A percentile compares a stretch with the other conserved stretches of the same genome.
phyloP scores from a whole-genome alignment of 2,113 vertebrate genomes.

The Mohoua ochrocephala region DNA sequence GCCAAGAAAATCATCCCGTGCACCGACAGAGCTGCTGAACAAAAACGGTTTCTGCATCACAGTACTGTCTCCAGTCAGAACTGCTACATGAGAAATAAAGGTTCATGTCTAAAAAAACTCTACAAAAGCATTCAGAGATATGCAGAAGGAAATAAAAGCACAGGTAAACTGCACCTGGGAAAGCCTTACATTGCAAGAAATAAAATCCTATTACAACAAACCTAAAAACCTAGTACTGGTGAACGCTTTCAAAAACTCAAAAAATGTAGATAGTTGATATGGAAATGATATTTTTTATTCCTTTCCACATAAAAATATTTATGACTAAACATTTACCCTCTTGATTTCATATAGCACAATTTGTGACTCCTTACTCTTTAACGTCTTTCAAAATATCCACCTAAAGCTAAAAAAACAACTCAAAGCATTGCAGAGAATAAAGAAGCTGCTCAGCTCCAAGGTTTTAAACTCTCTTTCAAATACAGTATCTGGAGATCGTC shows the following conservation, averaged over 20 bases:
- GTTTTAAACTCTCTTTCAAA: not conserved
- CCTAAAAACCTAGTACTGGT: not conserved
- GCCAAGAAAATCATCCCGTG: not conserved
- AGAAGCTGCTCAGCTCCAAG: not conserved
- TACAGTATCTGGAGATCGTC: not conserved
- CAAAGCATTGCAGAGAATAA: not conserved
- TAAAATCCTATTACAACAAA: not conserved
- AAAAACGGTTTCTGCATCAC: not conserved
- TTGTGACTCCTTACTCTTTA: not conserved
- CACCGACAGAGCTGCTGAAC: not conserved
- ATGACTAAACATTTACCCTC: not conserved
- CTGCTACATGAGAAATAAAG: not conserved
- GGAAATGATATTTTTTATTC: not conserved
- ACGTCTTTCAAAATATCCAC: not conserved
- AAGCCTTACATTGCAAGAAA: not conserved
- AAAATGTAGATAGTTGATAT: not conserved
- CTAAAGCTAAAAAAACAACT: not conserved
- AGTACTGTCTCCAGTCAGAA: not conserved
- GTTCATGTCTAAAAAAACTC: not conserved
- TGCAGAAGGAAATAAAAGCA: not conserved
- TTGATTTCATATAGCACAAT: not conserved
- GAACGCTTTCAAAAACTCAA: not conserved
- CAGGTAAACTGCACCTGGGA: not conserved
- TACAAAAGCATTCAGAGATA: not conserved
- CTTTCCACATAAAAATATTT: not conserved